phyloP scores from a whole-genome alignment of 2,888 invertebrate species.

The Eumacrocentrus americanus region DNA sequence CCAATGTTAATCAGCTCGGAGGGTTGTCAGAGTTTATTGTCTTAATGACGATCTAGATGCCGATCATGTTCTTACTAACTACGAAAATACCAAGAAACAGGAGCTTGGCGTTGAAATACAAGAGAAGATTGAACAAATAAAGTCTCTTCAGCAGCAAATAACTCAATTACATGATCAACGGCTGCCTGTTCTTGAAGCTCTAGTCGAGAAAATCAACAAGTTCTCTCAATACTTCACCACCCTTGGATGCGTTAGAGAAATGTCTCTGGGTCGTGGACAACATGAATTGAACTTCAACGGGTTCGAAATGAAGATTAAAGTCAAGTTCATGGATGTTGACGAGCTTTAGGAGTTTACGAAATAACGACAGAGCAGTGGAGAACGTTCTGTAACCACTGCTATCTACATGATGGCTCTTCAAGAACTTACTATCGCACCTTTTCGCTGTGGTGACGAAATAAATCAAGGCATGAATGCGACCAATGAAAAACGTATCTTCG shows the following conservation, averaged over 20 bases:
- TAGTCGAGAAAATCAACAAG: conserved; percentile 75
- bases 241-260: conserved; percentile 86
- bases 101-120: conserved; percentile 63
- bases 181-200: conserved; percentile 70
- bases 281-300: conserved; percentile 77
- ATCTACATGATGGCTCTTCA: conserved; percentile 91
- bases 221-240: conserved; percentile 80
- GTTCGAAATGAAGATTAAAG: conserved; percentile 86
- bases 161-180: conserved; percentile 68
- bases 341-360: conserved; percentile 80
- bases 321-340: conserved; percentile 83
- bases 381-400: conserved; percentile 91
- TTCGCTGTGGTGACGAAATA: conserved; percentile 63
- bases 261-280: conserved; percentile 67
- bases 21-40: conserved; percentile 72
- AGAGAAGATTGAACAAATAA: conserved; percentile 60
- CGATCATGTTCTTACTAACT: conserved; percentile 70
- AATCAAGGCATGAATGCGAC: conserved; percentile 85
- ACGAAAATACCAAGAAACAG: conserved; percentile 66
- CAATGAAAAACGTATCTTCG: conserved; percentile 83
- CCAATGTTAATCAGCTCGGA: too few relatives aligned
- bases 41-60: conserved; percentile 65
- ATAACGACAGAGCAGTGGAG: conserved; percentile 92
- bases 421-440: conserved; percentile 87
- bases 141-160: conserved; percentile 63